Base-by-base conservation (phyloP, 37 sponge, comb jelly and placozoan genomes). In the Theonella swinhoei region DNA sequence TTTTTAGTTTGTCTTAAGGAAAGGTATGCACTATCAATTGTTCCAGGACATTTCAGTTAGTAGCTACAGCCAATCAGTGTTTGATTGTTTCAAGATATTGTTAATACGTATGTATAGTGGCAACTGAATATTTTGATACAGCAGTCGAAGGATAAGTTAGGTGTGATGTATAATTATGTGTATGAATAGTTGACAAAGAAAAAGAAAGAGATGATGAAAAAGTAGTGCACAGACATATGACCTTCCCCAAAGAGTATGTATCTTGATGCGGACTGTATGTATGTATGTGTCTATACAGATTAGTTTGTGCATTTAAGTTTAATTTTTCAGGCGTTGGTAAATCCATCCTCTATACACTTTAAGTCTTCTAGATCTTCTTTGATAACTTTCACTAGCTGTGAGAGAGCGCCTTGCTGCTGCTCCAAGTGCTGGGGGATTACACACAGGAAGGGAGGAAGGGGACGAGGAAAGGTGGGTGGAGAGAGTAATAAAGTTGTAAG, bases 351-450 rank as follows among this genome's bases (percentile, higher is more conserved):
- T 20, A 98, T 85, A 35, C 89, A 76, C 20, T 70, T 64, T 42
- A 98, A 68, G 65, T 98, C 94, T 39, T 91, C 87, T 25, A 80
- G 54, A 42, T 93, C 98, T 69, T 95, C 94, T 69, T 93, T 93
- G 63, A 95, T 81, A 61, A 95, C 80, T 39, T 91, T 83, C 3
- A 94, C 88, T 26, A 98, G 82, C 59, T 93, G 92, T 0, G 82
- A 29, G 24, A 98, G 90, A 1, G 91, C 98, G 64, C 85, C 89
- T 70, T 98, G 98, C 62, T 98, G 98, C 72, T 95, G 90, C 58
- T 79, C 42, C 26, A 98, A 59, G 63, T 95, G 94, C 95, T 96
- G 75, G 2, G 35, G 32, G 23, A 47, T 26, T 24, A 30, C 14
- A 47, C 54, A 0, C 0, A 62, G 61, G 32, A 37, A 9, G 64